These are phyloP conservation scores for Troides helena DNA, from an alignment of 2,888 invertebrate species.

Conservation along the genomic window DNA sequence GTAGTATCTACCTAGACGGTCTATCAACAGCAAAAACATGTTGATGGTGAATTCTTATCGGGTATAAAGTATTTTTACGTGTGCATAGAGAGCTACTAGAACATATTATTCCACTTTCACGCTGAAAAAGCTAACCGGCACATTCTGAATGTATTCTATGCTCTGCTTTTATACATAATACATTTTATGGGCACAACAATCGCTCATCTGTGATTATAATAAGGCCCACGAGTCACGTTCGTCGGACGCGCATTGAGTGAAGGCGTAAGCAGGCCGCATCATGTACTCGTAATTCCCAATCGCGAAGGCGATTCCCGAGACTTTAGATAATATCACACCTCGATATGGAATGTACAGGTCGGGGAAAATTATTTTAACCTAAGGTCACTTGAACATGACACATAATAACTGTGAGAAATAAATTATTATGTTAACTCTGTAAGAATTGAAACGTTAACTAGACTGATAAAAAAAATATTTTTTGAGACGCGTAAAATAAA, in stretches of 20 bases:
- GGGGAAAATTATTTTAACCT: conserved; percentile 12
- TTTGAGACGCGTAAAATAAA: too few species aligned
- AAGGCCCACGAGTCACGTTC: conserved; percentile 66
- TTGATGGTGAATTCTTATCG: too few species aligned
- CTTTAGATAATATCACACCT: conserved; percentile 11
- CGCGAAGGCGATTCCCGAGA: conserved; percentile 16
- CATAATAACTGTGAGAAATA: too few species aligned
- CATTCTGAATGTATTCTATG: conserved; percentile 50
- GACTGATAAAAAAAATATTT: too few species aligned
- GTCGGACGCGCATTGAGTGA: conserved; percentile 49
- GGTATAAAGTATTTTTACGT: too few species aligned
- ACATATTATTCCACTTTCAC: conserved; percentile 4
- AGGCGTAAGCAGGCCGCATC: conserved; percentile 38
- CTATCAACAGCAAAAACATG: too few species aligned
- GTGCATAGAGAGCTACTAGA: too few species aligned
- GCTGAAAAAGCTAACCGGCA: conserved; percentile 53
- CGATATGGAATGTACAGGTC: conserved; percentile 2
- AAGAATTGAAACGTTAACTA: too few species aligned
- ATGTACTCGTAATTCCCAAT: conserved; percentile 23
- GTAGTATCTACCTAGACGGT: too few species aligned
- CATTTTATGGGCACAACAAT: conserved; percentile 74
- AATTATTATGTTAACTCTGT: too few species aligned
- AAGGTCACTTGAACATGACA: conserved; percentile 5
- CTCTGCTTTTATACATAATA: conserved; percentile 73
- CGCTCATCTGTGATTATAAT: conserved; percentile 78